Evolutionary conservation across 2,797 vertebrate genomes (phyloP).

Genomic region (Tapera naevia): DNA sequence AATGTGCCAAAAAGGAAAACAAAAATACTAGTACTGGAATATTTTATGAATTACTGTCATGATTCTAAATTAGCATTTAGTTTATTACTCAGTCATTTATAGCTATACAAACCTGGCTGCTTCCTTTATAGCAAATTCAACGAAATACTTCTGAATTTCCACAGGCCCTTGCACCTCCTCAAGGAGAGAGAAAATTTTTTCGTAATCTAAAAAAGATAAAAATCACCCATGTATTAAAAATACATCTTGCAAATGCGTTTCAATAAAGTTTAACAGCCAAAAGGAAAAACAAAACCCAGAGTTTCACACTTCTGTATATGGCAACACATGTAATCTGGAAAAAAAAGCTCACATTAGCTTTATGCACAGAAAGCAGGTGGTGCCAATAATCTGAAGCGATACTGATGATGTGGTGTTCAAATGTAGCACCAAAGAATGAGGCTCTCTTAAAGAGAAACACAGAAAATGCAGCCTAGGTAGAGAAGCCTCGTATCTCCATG

Average conservation of each 20-base stretch:
- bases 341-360: background rate
- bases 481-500: background rate
- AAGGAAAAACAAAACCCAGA: background rate
- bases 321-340: background rate
- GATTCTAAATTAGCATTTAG: background rate
- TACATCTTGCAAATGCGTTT: background rate
- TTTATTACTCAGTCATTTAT: background rate
- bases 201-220: slow-evolving; percentile 82
- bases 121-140: slow-evolving; percentile 96
- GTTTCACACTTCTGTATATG: background rate
- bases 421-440: background rate
- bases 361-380: background rate
- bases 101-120: slow-evolving; percentile 86
- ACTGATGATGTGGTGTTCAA: background rate
- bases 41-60: background rate
- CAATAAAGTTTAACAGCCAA: background rate
- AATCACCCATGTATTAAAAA: background rate
- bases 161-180: slow-evolving; percentile 91
- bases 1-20: background rate
- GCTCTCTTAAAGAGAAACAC: background rate
- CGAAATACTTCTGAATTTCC: slow-evolving; percentile 90
- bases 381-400: background rate
- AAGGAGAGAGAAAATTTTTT: slow-evolving; percentile 88
- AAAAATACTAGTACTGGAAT: background rate
- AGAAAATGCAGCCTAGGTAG: background rate